Evolutionary conservation across 2,113 vertebrate species (phyloP), one percentile per base, ranked within the genome.

Genomic region (Psephotus haematonotus): DNA sequence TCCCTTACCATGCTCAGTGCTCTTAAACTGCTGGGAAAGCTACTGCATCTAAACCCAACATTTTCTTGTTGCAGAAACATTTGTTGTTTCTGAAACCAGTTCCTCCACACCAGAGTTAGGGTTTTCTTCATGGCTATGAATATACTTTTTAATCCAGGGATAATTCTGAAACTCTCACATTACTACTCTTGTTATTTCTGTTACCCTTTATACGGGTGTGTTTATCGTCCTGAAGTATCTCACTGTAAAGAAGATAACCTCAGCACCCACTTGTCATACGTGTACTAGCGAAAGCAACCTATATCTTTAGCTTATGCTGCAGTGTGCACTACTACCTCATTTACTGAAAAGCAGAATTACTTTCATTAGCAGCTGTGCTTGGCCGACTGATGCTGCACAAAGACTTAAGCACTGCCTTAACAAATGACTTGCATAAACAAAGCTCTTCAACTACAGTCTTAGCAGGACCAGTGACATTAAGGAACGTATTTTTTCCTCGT

Each of bases 41-140:
- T n/a, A 57, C 16, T 41, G 57, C 43, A 28, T 33, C 59, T 74
- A 29, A 15, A 76, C 77, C 19, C 25, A 80, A 47, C 5, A 6
- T 77, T 50, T 72, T 52, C 39, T 47, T 68, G 13, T 10, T 29
- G 57, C 69, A 84, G 43, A 31, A 27, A 24, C 39, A 27, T 37
- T 37, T 31, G 22, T 20, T 59, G 19, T 67, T 92, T 46, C 47
- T 84, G 25, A 59, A 76, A 60, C 28, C 14, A 53, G 43, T 11
- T 1, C 4, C 14, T 5, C 2, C 2, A 2, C 6, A 3, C 1
- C 6, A 0, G 0, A 68, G n/a, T 64, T 5, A 52, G 8, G 11
- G 28, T 25, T 76, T 65, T 43, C 37, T 50, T 47, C 13, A 11
- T 17, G 14, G 62, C 33, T 65, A 17, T 65, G n/a, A 55, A 60